Evolutionary conservation across 2,113 vertebrate genomes (phyloP), one percentile per base, ranked within the genome.

Genomic region (Tetrao urogallus): DNA sequence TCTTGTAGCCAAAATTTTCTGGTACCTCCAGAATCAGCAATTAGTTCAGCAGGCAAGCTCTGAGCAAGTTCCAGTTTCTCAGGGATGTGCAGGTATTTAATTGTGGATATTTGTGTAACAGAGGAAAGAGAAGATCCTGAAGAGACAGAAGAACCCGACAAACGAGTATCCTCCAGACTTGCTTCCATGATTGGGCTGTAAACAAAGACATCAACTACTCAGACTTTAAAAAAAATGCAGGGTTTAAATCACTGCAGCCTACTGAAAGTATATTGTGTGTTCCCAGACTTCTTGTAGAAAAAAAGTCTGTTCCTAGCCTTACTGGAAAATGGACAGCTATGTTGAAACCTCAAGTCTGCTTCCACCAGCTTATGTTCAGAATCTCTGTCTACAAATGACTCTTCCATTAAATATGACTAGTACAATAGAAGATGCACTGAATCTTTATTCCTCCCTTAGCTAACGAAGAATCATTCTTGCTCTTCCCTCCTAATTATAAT

Each of bases 151-250:
- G 96, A 95, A 56, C 90, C 97, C 22, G 97, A 97, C 0, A 93
- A 97, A 32, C 86, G 97, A 38, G 97, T 97, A 63, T 97, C 98
- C 97, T 98, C 98, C 56, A 96, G 82, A 61, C 98, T 98, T 80
- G 97, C 96, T 97, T 98, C 98, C 94, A 98, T 97, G 92, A 98
- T 98, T 0, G 98, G 98, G 88, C 98, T 98, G 94, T 25, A 79
- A 86, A 90, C 30, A 91, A 92, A 95, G 38, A 72, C 36, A 92
- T 50, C 32, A 90, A 19, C 60, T 38, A 56, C 8, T 94, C 56
- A 95, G 66, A 57, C 25, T 47, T 34, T 5, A 28, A 87, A 75
- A 72, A 72, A 83, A 56, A 79, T 28, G 48, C 4, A 61, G 54
- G 3, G 3, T 11, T 25, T n/a, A 40, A 54, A 24, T 40, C 91